These are phyloP conservation scores for Drosophila flavopinicola DNA, from an alignment of 2,888 invertebrate genomes.

Conservation along the genomic window DNA sequence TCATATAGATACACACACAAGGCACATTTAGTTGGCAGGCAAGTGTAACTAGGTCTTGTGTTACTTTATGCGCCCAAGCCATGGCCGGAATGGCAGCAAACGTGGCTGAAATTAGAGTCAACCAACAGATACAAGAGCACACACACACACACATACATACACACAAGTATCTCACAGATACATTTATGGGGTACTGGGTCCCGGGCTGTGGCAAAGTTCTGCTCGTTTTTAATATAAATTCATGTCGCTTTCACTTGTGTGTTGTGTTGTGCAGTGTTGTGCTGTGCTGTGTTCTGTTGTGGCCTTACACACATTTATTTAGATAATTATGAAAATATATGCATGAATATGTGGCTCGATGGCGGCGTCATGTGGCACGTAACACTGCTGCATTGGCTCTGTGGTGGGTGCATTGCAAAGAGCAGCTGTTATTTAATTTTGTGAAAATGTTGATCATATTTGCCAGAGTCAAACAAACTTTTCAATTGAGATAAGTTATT, in stretches of 20 bases:
- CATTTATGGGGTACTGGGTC: constrained; percentile 59
- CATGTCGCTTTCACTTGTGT: constrained; percentile 71
- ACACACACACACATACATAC: constrained; percentile 7
- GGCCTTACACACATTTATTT: constrained; percentile 68
- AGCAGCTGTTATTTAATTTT: constrained; percentile 30
- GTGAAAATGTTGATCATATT: constrained; percentile 22
- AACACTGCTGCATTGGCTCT: constrained; percentile 17
- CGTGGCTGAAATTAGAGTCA: constrained; percentile 60
- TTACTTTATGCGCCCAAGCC: constrained; percentile 60
- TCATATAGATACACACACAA: constrained; percentile 7
- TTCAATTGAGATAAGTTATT: constrained; percentile 26
- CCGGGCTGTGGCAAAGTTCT: constrained; percentile 57
- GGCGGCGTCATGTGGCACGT: constrained; percentile 47
- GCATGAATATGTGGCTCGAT: constrained; percentile 34
- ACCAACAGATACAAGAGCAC: constrained; percentile 36
- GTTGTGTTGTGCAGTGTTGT: constrained; percentile 16
- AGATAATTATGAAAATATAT: constrained; percentile 74
- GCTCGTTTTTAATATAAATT: constrained; percentile 73
- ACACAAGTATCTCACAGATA: constrained; percentile 36
- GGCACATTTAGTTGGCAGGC: constrained; percentile 29
- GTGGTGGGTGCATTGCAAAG: constrained; percentile 4
- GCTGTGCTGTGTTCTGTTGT: constrained; percentile 33
- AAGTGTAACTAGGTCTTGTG: constrained; percentile 65
- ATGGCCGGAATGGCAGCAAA: constrained; percentile 39
- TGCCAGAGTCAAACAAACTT: constrained; percentile 30